Base-by-base conservation (phyloP, 2,888 invertebrate genomes). In the Phrixothrix hirtus region DNA sequence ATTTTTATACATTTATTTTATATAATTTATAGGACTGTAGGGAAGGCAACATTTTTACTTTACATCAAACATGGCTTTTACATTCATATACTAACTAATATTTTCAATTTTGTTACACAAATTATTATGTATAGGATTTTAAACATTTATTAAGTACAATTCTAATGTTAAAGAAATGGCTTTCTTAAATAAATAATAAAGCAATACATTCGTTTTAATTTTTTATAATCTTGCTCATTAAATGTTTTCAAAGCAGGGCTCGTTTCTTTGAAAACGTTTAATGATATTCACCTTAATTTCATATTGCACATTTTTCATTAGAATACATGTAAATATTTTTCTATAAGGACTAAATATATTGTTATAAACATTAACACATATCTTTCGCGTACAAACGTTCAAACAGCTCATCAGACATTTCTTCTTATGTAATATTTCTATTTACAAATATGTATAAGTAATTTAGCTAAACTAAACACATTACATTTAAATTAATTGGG, bases 171-270 rank as follows among this genome's bases (percentile, higher is more conserved):
- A n/a, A n/a, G n/a, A n/a, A n/a, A n/a, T n/a, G n/a, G n/a, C n/a
- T n/a, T n/a, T n/a, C n/a, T n/a, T n/a, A n/a, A n/a, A n/a, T n/a
- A n/a, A n/a, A n/a, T n/a, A n/a, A n/a, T n/a, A n/a, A n/a, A n/a
- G n/a, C n/a, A n/a, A n/a, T n/a, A n/a, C n/a, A n/a, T n/a, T n/a
- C n/a, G n/a, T n/a, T n/a, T n/a, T n/a, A n/a, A n/a, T n/a, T n/a
- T n/a, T n/a, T n/a, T n/a, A n/a, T n/a, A n/a, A n/a, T n/a, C n/a
- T n/a, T 16, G 7, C 29, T 46, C 46, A 15, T 38, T 29, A 66
- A 67, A 59, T 60, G 65, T 68, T 69, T 70, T 64, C 66, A 69
- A 70, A 63, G 62, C 64, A 68, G 72, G 72, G 71, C 72, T 72
- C 72, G 53, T 34, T 60, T 51, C 61, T 58, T 68, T 66, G 67